Evolutionary conservation across 1,140 invertebrate species (phyloP), one percentile per base, ranked within the genome.

Genomic region (Meteorus sp.): DNA sequence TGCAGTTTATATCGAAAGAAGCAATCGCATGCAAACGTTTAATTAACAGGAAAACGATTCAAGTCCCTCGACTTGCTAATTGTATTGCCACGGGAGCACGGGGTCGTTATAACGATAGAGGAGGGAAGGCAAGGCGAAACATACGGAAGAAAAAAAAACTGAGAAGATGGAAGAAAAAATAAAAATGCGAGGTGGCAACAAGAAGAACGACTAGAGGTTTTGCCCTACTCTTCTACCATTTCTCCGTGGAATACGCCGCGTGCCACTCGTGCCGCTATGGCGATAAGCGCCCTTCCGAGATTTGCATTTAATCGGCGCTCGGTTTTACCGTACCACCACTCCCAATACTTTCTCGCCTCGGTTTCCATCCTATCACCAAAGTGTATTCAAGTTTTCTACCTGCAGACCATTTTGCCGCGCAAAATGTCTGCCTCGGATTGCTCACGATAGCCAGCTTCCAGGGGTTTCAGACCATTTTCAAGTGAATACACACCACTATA

Each of bases 241-340:
- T n/a, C 23, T 15, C 25, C 29, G 33, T 37, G 45, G 52, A 45
- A 56, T 61, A 50, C 45, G 33, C 37, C 44, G 44, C 56, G 61
- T 47, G 61, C 47, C 43, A 37, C 41, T 39, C 37, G 41, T 61
- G 56, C 57, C 51, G 37, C 31, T 55, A 65, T 55, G 50, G 52
- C 54, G 60, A 60, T 65, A 62, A 65, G 56, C 57, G 47, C 52
- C 37, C 55, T 48, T 47, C 22, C 13, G 63, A 61, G 63, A 62
- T 65, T 65, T 65, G 63, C 60, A 65, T 65, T 65, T 65, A 65
- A 65, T 62, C 63, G 61, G 8, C 44, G 17, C 44, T 33, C 50
- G 52, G 39, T 55, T 59, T 59, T 27, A n/a, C n/a, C 60, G 47
- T 50, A 53, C n/a, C 15, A 20, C 44, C 43, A 43, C 19, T 8